phyloP scores from a whole-genome alignment of 2,888 invertebrate genomes.

The Sipha maydis region DNA sequence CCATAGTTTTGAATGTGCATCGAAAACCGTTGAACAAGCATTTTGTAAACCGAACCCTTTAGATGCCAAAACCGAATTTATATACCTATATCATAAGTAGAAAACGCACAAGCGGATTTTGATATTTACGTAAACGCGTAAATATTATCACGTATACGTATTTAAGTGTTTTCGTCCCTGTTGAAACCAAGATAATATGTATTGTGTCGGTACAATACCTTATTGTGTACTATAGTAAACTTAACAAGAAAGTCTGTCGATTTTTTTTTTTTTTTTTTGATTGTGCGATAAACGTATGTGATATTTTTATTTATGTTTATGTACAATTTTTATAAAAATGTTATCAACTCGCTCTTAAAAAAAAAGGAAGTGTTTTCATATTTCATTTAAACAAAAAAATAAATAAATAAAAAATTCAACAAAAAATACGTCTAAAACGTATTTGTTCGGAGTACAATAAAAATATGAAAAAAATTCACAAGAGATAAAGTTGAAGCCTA shows the following conservation, averaged over 20 bases:
- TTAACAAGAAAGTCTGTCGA: constrained; percentile 13
- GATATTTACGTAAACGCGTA: constrained; percentile 36
- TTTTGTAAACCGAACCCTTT: constrained; percentile 38
- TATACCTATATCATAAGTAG: constrained; percentile 25
- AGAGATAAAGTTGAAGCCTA: constrained; percentile 1
- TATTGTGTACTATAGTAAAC: constrained; percentile 23
- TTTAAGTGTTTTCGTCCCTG: constrained; percentile 51
- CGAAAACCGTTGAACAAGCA: constrained; percentile 49
- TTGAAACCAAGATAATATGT: constrained; percentile 45
- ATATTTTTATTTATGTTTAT: constrained; percentile 11
- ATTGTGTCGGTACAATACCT: constrained; percentile 28
- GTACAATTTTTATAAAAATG: constrained; percentile 25
- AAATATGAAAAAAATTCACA: neutral
- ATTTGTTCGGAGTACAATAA: constrained; percentile 4
- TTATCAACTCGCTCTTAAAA: constrained; percentile 4
- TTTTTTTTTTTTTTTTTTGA: neutral
- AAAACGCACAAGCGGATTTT: constrained; percentile 48
- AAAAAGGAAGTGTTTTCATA: neutral
- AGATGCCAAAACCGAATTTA: constrained; percentile 32
- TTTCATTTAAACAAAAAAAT: neutral
- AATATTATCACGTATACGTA: constrained; percentile 50
- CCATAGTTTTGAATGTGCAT: constrained; percentile 46
- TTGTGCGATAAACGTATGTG: neutral
- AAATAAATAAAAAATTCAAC: neutral
- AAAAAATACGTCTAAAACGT: neutral